phyloP scores from a whole-genome alignment of 2,797 vertebrate species.

The Triplophysa bombifrons region DNA sequence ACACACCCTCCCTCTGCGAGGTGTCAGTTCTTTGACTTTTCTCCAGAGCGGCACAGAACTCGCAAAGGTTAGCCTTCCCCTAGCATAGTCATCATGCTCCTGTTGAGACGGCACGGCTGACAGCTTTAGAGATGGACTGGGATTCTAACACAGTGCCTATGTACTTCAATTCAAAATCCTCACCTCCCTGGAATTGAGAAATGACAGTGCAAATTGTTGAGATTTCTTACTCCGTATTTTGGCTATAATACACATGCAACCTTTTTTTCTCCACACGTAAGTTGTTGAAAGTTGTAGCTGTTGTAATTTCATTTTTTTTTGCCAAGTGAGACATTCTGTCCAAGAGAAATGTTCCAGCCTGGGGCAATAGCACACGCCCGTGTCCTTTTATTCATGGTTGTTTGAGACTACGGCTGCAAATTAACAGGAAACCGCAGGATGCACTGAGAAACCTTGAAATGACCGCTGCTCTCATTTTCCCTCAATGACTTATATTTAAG shows the following conservation, averaged over 20 bases:
- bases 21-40: slow-evolving; percentile 50
- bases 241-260: background rate
- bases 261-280: background rate
- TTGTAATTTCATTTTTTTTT: slow-evolving; percentile 41
- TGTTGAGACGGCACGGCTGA: slow-evolving; percentile 24
- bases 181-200: slow-evolving; percentile 21
- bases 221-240: slow-evolving; percentile 28
- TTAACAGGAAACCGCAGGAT: slow-evolving; percentile 15
- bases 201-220: slow-evolving; percentile 37
- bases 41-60: slow-evolving; percentile 37
- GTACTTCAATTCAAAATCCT: slow-evolving; percentile 20
- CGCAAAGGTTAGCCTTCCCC: slow-evolving; percentile 54
- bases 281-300: slow-evolving; percentile 20
- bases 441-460: slow-evolving; percentile 31
- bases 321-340: slow-evolving; percentile 29
- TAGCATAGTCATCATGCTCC: slow-evolving; percentile 47
- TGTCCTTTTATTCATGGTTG: slow-evolving; percentile 35
- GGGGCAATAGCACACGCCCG: slow-evolving; percentile 32
- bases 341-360: slow-evolving; percentile 25
- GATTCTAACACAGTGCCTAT: slow-evolving; percentile 38
- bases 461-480: slow-evolving; percentile 38
- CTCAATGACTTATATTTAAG: slow-evolving; percentile 35
- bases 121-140: slow-evolving; percentile 41
- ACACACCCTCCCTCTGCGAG: slow-evolving; percentile 26
- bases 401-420: slow-evolving; percentile 39